phyloP scores from a whole-genome alignment of 2,113 vertebrate genomes.

The Tricholaema leucomelas region DNA sequence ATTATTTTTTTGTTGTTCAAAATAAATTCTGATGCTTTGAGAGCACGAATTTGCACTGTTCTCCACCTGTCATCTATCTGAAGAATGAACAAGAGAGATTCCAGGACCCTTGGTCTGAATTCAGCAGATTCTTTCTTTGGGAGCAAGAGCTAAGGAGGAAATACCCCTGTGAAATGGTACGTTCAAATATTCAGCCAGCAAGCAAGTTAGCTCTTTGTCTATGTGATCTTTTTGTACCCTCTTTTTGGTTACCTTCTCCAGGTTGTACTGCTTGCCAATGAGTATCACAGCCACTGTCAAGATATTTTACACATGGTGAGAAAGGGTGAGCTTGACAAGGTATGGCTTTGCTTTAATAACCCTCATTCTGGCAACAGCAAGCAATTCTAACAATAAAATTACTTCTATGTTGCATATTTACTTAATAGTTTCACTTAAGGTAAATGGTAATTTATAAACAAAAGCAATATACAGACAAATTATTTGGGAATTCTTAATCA shows the following conservation, averaged over 20 bases:
- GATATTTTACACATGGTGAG: constrained; percentile 67
- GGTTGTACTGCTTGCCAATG: constrained; percentile 58
- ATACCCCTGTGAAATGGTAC: constrained; percentile 46
- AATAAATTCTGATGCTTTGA: neutral
- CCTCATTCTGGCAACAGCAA: neutral
- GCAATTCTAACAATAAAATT: neutral
- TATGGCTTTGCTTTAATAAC: constrained; percentile 33
- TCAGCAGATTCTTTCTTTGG: constrained; percentile 58
- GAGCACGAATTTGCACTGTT: constrained; percentile 23
- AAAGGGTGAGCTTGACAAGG: constrained; percentile 58
- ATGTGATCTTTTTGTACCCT: neutral
- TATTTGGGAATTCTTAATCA: neutral
- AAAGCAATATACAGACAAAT: neutral
- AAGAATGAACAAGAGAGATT: constrained; percentile 10
- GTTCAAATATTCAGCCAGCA: neutral
- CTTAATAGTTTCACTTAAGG: neutral
- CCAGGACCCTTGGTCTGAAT: constrained; percentile 39
- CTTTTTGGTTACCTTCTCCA: constrained; percentile 24
- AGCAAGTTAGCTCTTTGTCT: neutral
- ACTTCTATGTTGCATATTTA: neutral
- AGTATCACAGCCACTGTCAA: constrained; percentile 72
- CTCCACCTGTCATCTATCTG: constrained; percentile 40
- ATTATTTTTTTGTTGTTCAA: neutral
- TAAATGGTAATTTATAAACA: neutral
- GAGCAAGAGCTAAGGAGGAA: constrained; percentile 66